A percentile compares a stretch with the other conserved stretches of the same genome.
Conservation (phyloP, 2,797 vertebrate species). For the Enoplosus armatus region DNA sequence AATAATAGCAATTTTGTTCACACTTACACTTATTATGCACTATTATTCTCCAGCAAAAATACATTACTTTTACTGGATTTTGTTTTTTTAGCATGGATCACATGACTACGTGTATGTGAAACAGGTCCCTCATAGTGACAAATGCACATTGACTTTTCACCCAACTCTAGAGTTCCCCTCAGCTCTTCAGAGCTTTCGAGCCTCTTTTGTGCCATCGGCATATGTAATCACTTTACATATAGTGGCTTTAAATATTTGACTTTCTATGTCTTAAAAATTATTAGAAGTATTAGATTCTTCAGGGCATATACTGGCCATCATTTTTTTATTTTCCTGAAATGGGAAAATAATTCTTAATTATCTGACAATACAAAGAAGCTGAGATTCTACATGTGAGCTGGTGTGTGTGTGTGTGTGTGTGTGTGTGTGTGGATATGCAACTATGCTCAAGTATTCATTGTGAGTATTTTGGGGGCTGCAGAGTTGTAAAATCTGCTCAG, state of each 20-base stretch:
- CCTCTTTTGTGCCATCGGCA: not conserved
- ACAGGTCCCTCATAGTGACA: no score
- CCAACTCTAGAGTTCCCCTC: no score
- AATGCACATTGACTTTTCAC: no score
- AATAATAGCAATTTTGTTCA: not conserved
- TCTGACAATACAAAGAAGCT: not conserved
- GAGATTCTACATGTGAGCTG: not conserved
- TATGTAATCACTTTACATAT: not conserved
- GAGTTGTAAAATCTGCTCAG: constrained; percentile 26
- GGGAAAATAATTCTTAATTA: not conserved
- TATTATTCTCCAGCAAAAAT: not conserved
- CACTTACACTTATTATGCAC: not conserved
- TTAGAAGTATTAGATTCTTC: not conserved
- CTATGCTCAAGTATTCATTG: not conserved
- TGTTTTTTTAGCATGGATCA: no score
- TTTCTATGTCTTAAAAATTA: not conserved
- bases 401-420: constrained; percentile 7
- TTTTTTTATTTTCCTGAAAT: not conserved
- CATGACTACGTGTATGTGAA: no score
- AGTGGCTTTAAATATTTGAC: not conserved
- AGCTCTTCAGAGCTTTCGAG: no score
- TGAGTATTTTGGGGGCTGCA: not conserved
- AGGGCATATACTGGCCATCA: not conserved
- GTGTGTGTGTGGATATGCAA: not conserved
- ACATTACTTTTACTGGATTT: no score